Base-by-base conservation (phyloP, 2,797 vertebrate species). In the Acropternis orthonyx region DNA sequence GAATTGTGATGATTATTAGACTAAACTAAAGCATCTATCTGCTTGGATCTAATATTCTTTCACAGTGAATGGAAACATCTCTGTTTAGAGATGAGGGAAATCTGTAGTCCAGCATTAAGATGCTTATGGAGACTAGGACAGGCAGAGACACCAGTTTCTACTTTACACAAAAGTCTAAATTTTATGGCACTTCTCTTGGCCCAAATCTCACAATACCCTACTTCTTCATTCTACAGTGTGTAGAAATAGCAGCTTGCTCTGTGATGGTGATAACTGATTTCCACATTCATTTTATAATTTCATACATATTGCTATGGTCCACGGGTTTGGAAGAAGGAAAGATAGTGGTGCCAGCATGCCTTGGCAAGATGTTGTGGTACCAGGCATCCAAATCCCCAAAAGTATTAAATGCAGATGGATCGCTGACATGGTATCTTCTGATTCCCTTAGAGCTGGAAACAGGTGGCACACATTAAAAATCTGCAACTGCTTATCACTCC, bases 301-400 rank as follows among this genome's bases (percentile, higher is more conserved):
- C 36, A 37, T 41, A 73, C 34, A 78, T 59, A 78, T 74, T 80
- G 34, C 74, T 83, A 51, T 5, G 16, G 39, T 83, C 68, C 8
- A 12, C n/a, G 55, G 54, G 12, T 92, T 93, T 96, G 93, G 78
- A 92, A 93, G 54, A 89, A 89, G 26, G 34, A 52, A 75, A 55
- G 44, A 49, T 9, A 80, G 26, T 10, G 20, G 10, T 93, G 82
- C 82, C 78, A 78, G 43, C 36, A 77, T 85, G 30, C 14, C 15
- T 85, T 89, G 92, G 41, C 73, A 46, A 28, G 14, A n/a, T 39
- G 34, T 28, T 73, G 1, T 41, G 79, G 14, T 49, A 67, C 28
- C 26, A 73, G 41, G 37, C 34, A 61, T 80, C 39, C 51, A 89
- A 83, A 80, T 3, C 5, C 39, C 19, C 1, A 0, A 85, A 95